Evolutionary conservation across 2,888 invertebrate genomes (phyloP), one percentile per base, ranked within the genome.

Genomic region (Venustoraphidia nigricollis): DNA sequence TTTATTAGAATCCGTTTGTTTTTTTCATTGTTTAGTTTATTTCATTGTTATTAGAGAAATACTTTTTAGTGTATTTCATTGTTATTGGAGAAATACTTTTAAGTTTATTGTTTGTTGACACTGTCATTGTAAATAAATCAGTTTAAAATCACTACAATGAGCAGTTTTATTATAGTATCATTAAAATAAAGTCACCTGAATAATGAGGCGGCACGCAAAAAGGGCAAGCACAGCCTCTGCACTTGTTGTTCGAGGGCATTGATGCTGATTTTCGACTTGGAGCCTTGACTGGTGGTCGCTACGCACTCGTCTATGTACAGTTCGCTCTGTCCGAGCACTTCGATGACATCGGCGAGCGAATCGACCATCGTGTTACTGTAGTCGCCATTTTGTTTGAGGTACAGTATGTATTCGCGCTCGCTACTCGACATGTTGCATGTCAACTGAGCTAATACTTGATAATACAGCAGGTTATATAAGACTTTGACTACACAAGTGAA

Each of bases 401-500:
- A 53, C 53, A 66, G 63, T 36, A 75, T 67, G 51, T 72, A 70
- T 34, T 71, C 70, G 48, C 85, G 76, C 56, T 82, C 82, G 40
- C 70, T 70, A 42, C 79, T 77, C 39, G 77, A 76, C 60, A 83
- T 70, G 53, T 73, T 73, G 53, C 83, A 82, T 48, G 82, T 79
- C 53, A 91, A 71, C 66, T 88, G 87, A 47, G 84, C 77, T 53
- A 92, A 77, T 44, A 90, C 82, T 75, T 94, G 93, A 66, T 93
- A 84, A 70, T 89, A 92, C 51, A 85, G 73, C 53, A 94, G 75
- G 65, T 93, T 89, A 72, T 89, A 95, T 54, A 93, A 75, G 54
- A 86, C 81, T 64, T 86, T 84, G 2, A 93, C 87, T 59, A 93
- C 80, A 62, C 85, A 83, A 1, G 85, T 85, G 69, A 88, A 93